Evolutionary conservation across 1,140 invertebrate species (phyloP).

Genomic region (Drosophila subpulchrella): DNA sequence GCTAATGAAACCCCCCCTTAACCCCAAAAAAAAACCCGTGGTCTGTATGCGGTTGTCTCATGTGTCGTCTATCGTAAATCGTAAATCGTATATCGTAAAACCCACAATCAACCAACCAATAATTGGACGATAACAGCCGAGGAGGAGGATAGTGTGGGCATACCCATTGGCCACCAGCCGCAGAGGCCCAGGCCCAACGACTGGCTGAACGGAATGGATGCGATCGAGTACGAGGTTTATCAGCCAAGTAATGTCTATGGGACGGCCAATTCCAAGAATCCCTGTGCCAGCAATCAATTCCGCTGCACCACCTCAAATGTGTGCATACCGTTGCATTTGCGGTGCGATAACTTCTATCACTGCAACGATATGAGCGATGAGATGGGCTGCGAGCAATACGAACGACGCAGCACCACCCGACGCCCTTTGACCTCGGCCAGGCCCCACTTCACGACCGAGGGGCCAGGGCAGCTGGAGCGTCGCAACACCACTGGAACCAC

Average conservation of each 20-base stretch:
- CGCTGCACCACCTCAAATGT: slow-evolving; percentile 85
- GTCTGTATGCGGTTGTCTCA: slow-evolving; percentile 58
- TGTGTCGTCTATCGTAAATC: slow-evolving; percentile 9
- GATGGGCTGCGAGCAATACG: slow-evolving; percentile 85
- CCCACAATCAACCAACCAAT: background rate
- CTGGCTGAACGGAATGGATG: slow-evolving; percentile 48
- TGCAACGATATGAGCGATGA: slow-evolving; percentile 92
- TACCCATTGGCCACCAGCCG: slow-evolving; percentile 12
- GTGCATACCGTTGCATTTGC: slow-evolving; percentile 88
- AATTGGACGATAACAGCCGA: slow-evolving; percentile 10
- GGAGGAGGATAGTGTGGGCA: slow-evolving; percentile 24
- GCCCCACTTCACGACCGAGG: background rate
- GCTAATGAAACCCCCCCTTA: slow-evolving; percentile 13
- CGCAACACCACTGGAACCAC: slow-evolving; percentile 1
- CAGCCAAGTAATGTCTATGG: slow-evolving; percentile 43
- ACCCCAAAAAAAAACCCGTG: slow-evolving; percentile 18
- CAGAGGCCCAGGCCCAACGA: background rate
- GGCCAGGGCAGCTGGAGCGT: slow-evolving; percentile 2
- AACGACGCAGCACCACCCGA: slow-evolving; percentile 10
- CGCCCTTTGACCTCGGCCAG: slow-evolving; percentile 7
- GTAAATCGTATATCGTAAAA: background rate
- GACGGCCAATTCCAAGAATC: slow-evolving; percentile 53
- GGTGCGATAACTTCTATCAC: slow-evolving; percentile 91
- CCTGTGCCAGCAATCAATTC: slow-evolving; percentile 83
- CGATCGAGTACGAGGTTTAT: slow-evolving; percentile 51